Conservation (phyloP, 2,113 vertebrate species). For the Misgurnus mizolepis region DNA sequence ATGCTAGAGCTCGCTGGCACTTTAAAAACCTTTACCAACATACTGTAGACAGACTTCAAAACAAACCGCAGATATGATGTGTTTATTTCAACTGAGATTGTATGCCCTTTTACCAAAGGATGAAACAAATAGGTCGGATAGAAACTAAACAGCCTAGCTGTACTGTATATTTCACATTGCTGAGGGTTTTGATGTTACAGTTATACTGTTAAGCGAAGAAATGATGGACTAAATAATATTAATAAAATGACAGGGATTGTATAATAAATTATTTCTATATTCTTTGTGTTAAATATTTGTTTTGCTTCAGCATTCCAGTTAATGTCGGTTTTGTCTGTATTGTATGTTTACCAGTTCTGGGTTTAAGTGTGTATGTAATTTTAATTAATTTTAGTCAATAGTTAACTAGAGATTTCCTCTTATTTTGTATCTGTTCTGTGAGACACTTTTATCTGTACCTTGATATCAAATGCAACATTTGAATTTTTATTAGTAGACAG, state of each 20-base stretch:
- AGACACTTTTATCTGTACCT: constrained; percentile 77
- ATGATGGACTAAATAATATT: background rate
- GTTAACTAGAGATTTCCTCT: constrained; percentile 70
- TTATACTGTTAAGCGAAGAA: constrained; percentile 17
- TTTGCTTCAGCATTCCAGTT: constrained; percentile 52
- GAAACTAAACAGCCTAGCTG: constrained; percentile 29
- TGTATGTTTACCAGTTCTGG: constrained; percentile 60
- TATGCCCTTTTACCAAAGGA: constrained; percentile 68
- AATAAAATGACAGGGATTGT: constrained; percentile 55
- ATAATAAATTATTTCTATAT: background rate
- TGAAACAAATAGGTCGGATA: constrained; percentile 37
- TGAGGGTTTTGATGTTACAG: constrained; percentile 21
- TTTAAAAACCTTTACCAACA: constrained; percentile 62
- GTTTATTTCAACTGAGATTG: constrained; percentile 31
- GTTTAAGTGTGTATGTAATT: constrained; percentile 60
- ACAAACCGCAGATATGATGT: constrained; percentile 45
- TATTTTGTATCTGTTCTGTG: constrained; percentile 74
- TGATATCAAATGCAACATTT: constrained; percentile 72
- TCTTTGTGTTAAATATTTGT: constrained; percentile 45
- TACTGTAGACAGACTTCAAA: constrained; percentile 32
- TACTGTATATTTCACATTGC: constrained; percentile 16
- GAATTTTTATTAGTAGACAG: constrained; percentile 76
- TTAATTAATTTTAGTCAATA: constrained; percentile 66
- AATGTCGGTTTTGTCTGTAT: constrained; percentile 49
- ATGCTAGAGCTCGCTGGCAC: constrained; percentile 68